phyloP scores from a whole-genome alignment of 2,888 invertebrate species.

The Campoletis raptor region DNA sequence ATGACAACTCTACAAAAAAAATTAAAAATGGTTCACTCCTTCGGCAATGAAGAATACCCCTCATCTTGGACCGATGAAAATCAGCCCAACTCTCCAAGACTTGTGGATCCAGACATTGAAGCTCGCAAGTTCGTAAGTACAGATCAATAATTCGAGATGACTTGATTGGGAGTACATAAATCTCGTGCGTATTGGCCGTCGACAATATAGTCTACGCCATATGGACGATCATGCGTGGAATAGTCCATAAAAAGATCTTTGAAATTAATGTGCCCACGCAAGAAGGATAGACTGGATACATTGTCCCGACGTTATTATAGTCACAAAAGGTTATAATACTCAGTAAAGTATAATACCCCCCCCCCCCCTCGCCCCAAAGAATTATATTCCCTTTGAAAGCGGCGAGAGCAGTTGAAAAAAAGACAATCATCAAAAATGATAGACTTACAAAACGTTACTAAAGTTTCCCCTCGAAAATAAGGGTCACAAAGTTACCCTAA shows the following conservation, averaged over 20 bases:
- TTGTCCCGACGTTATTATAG: neutral
- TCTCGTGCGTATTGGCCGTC: slow-evolving; percentile 25
- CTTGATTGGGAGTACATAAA: slow-evolving; percentile 57
- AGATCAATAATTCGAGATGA: slow-evolving; percentile 39
- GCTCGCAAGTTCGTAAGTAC: slow-evolving; percentile 66
- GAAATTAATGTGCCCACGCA: neutral
- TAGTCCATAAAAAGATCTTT: neutral
- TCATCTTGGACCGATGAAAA: slow-evolving; percentile 44
- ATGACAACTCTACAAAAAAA: slow-evolving; percentile 14
- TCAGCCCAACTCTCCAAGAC: slow-evolving; percentile 22
- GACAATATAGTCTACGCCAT: neutral
- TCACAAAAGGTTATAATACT: slow-evolving; percentile 1
- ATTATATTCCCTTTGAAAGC: too few species aligned
- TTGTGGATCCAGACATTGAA: slow-evolving; percentile 60
- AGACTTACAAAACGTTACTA: too few species aligned
- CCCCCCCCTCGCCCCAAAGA: too few species aligned
- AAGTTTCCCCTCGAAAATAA: too few species aligned
- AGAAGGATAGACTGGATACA: slow-evolving; percentile 11
- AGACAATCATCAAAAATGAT: too few species aligned
- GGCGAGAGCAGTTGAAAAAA: too few species aligned
- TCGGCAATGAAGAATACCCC: slow-evolving; percentile 43
- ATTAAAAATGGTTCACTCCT: slow-evolving; percentile 53
- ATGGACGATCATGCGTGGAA: neutral
- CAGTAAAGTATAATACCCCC: too few species aligned
- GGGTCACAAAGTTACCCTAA: too few species aligned